Base-by-base conservation (phyloP, 1,140 invertebrate genomes). In the Harpegnathos saltator region DNA sequence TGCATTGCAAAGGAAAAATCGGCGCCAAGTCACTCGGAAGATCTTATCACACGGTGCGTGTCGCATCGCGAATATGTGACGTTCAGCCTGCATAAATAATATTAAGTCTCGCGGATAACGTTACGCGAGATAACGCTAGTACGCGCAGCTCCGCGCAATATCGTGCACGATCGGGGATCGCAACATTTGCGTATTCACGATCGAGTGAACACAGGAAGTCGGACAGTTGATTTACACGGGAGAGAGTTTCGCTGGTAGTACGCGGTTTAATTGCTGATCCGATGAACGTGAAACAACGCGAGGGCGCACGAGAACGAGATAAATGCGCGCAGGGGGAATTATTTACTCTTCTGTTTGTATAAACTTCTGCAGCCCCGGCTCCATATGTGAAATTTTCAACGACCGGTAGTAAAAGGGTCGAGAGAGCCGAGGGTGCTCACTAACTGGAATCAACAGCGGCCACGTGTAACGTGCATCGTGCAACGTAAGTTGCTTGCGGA, bases 191-290 rank as follows among this genome's bases (percentile, higher is more conserved):
- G 17, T 44, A 59, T 58, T 14, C 5, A 22, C 14, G 44, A 54
- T 52, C 14, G 62, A 75, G 12, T 22, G 52, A 19, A 26, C 9
- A 24, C 7, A 9, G 17, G n/a, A n/a, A 19, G n/a, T 26, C 26
- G 17, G 48, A 19, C 19, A 22, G 38, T 44, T 29, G 75, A 71
- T 69, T 69, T 58, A 80, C 24, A n/a, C 17, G 1, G n/a, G 9
- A 71, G 33, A 58, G 65, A 80, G 58, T 80, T 58, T 80, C 12
- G 75, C 69, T 71, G 9, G 26, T 19, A 52, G 52, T 69, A 80
- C 22, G 52, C 24, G 69, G 63, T 80, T 80, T 80, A 80, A 80
- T 71, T 71, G 75, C 54, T 80, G 75, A 78, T 69, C 52, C 63
- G 52, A 80, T 69, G 65, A 80, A 48, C 54, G 65, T 38, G 52